Base-by-base conservation (phyloP, 1,140 invertebrate species). In the Caerostris darwini region DNA sequence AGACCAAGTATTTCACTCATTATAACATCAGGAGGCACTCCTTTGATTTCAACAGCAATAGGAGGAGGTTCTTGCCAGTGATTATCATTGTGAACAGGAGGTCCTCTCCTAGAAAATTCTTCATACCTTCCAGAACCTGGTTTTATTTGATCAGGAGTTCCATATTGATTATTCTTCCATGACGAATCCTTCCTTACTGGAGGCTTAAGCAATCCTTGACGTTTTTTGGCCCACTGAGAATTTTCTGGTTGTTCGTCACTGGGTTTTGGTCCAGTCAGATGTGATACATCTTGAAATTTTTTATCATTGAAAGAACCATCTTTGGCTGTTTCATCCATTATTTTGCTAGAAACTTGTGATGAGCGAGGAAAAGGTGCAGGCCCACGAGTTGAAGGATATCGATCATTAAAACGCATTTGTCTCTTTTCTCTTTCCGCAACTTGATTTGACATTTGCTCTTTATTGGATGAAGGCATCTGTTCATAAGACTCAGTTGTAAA, bases 1-100 rank as follows among this genome's bases (percentile, higher is more conserved):
- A 98, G 98, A 88, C 97, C 97, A 12, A 98, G 96, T 0, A 99
- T 96, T 95, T 99, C 98, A 93, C 96, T 97, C 19, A 96, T 96
- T 2, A 97, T 97, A 95, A 98, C 97, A 82, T 94, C 93, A 50
- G 94, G 94, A 14, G 95, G 95, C 17, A 95, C 6, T 90, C 97
- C 97, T 69, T 97, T 96, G 0, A 98, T 96, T 95, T 98, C 97
- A 10, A 98, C 96, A 95, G 89, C 69, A 59, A 82, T 71, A 2
- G 82, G 34, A 2, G 82, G 34, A n/a, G 61, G 54, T 58, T 19
- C 59, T n/a, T 3, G 61, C 58, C 67, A 59, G 19, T 88, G 57
- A 34, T 59, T 85, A 8, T 85, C 83, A 12, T 19, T n/a, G 10
- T 8, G 83, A 5, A 34, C n/a, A 10, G 19, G 3, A 12, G 71